Percentiles rank a stretch among this genome's conserved stretches.
Evolutionary conservation across 1,140 invertebrate species (phyloP).

Genomic region (Philotrypesis tridentata): DNA sequence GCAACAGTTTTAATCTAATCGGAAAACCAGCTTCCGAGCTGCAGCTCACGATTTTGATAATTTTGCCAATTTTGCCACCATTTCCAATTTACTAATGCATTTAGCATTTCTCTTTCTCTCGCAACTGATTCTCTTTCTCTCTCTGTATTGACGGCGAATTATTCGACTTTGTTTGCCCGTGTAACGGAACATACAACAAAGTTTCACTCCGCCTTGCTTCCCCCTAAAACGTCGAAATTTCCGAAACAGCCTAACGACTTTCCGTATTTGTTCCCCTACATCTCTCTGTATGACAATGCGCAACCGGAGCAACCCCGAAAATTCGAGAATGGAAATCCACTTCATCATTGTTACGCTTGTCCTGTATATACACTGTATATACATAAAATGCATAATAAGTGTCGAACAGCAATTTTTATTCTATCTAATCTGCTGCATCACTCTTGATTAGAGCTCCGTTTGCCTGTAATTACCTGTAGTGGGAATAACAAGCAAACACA

Average conservation of each 20-base stretch:
- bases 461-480: no score
- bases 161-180: constrained; percentile 14
- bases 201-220: background rate
- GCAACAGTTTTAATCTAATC: background rate
- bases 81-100: constrained; percentile 13
- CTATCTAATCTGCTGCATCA: background rate
- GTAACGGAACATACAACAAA: background rate
- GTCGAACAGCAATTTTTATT: background rate
- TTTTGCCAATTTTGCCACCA: background rate
- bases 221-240: background rate
- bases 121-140: background rate
- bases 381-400: no score
- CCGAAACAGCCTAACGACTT: background rate
- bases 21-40: no score
- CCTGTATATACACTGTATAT: no score
- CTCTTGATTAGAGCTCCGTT: background rate
- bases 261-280: background rate
- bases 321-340: constrained; percentile 25
- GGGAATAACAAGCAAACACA: background rate
- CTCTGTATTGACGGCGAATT: background rate
- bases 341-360: constrained; percentile 15
- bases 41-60: no score
- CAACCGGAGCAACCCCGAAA: background rate
- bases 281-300: background rate
- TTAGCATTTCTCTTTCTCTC: background rate